phyloP scores from a whole-genome alignment of 2,888 invertebrate species.

The Oxycera nigricornis region DNA sequence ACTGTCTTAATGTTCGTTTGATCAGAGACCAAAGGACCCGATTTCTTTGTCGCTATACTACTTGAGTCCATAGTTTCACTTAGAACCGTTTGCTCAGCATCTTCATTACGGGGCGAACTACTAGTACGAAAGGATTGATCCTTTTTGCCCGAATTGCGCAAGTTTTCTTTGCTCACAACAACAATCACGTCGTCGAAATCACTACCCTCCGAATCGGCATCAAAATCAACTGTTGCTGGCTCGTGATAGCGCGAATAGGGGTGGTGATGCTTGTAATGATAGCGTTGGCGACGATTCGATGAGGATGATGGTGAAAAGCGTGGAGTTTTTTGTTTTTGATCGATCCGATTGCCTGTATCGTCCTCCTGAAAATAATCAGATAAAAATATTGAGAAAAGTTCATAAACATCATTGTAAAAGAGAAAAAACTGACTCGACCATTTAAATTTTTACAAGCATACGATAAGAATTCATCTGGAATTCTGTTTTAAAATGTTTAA shows the following conservation, averaged over 20 bases:
- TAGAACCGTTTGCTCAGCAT: slow-evolving; percentile 48
- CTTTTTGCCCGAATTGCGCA: slow-evolving; percentile 56
- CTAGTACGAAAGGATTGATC: neutral
- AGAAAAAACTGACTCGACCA: too few relatives aligned
- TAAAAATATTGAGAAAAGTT: too few relatives aligned
- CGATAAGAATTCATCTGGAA: too few relatives aligned
- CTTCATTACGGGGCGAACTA: slow-evolving; percentile 34
- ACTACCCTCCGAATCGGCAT: slow-evolving; percentile 68
- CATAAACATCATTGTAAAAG: too few relatives aligned
- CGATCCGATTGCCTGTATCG: neutral
- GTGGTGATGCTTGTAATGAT: neutral
- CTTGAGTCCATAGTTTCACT: slow-evolving; percentile 49
- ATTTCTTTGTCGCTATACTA: slow-evolving; percentile 14
- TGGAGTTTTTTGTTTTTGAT: neutral
- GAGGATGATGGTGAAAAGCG: neutral
- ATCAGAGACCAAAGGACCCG: neutral
- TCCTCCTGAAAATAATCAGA: slow-evolving; percentile 20
- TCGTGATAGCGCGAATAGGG: neutral
- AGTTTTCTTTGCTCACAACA: slow-evolving; percentile 7
- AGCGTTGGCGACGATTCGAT: neutral
- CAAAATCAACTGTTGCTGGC: slow-evolving; percentile 61
- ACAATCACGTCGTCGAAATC: slow-evolving; percentile 61
- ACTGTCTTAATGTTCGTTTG: neutral
- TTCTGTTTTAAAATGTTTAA: too few relatives aligned
- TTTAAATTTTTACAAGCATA: too few relatives aligned